Percentiles rank a stretch among this genome's conserved stretches.
phyloP scores from a whole-genome alignment of 2,888 invertebrate genomes.

The Lottia gigantea region DNA sequence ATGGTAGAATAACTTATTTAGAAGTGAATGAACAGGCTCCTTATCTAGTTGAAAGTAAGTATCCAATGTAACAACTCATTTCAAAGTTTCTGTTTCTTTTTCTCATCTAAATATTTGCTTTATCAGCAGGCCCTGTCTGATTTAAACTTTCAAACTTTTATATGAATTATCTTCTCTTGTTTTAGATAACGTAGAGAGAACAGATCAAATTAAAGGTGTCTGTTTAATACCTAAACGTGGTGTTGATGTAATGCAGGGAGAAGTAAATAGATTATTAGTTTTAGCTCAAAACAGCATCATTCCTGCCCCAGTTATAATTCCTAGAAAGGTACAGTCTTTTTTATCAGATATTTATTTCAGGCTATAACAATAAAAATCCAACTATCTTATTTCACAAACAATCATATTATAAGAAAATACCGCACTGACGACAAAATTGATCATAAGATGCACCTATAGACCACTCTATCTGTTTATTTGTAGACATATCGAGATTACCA shows the following conservation, averaged over 20 bases:
- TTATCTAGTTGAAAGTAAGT: conserved; percentile 83
- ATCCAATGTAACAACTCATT: too few relatives aligned
- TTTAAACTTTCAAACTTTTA: too few relatives aligned
- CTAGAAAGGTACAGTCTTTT: conserved; percentile 79
- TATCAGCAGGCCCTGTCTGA: too few relatives aligned
- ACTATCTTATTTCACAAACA: too few relatives aligned
- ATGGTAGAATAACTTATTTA: conserved; percentile 89
- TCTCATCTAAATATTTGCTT: too few relatives aligned
- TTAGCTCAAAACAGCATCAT: conserved; percentile 87
- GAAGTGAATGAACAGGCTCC: conserved; percentile 91
- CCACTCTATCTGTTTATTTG: conserved; percentile 43
- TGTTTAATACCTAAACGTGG: conserved; percentile 92
- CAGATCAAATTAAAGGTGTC: conserved; percentile 95
- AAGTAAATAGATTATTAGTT: conserved; percentile 91
- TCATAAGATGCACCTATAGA: too few relatives aligned
- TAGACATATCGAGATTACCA: conserved; percentile 94
- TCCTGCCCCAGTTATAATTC: conserved; percentile 94
- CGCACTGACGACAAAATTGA: too few relatives aligned
- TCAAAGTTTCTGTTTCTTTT: too few relatives aligned
- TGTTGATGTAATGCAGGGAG: conserved; percentile 95
- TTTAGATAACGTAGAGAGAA: conserved; percentile 77
- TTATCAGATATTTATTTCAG: too few relatives aligned
- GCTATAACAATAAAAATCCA: too few relatives aligned
- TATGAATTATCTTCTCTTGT: too few relatives aligned
- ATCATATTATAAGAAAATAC: too few relatives aligned